phyloP scores from a whole-genome alignment of 2,888 invertebrate genomes.

The Amblyteles armatorius region DNA sequence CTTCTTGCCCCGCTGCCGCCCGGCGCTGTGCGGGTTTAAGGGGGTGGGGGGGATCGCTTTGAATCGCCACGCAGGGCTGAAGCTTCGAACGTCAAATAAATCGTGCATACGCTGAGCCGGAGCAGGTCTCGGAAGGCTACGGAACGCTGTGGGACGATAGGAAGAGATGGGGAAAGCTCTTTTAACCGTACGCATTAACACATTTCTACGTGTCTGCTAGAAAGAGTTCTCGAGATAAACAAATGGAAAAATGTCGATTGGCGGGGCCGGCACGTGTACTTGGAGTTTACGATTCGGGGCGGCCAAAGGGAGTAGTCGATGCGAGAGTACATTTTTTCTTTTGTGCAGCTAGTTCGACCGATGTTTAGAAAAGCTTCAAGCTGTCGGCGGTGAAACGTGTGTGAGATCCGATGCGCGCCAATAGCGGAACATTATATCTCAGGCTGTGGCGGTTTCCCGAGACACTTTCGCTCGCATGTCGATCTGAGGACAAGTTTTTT shows the following conservation, averaged over 20 bases:
- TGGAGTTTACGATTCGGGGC: not conserved
- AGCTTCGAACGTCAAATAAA: conserved; percentile 42
- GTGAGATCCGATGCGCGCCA: not conserved
- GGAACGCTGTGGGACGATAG: not conserved
- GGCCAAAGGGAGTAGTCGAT: not conserved
- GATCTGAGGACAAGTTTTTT: too few relatives aligned
- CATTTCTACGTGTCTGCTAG: conserved; percentile 3
- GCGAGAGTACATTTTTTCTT: not conserved
- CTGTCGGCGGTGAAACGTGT: not conserved
- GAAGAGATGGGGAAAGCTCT: not conserved
- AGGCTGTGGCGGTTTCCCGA: not conserved
- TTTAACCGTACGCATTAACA: conserved; percentile 10
- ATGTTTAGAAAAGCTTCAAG: conserved; percentile 11
- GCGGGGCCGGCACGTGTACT: conserved; percentile 2
- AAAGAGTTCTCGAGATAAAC: conserved; percentile 24
- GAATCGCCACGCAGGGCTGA: conserved; percentile 29
- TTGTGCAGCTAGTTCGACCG: not conserved
- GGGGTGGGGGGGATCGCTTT: not conserved
- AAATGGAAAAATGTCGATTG: conserved; percentile 20
- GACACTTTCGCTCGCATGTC: not conserved
- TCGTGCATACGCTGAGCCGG: conserved; percentile 5
- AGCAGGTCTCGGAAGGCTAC: not conserved
- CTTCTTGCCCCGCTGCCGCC: not conserved
- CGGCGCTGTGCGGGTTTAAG: not conserved
- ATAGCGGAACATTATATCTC: not conserved